Conservation (phyloP, 2,888 invertebrate genomes). For the Microctonus hyperodae region DNA sequence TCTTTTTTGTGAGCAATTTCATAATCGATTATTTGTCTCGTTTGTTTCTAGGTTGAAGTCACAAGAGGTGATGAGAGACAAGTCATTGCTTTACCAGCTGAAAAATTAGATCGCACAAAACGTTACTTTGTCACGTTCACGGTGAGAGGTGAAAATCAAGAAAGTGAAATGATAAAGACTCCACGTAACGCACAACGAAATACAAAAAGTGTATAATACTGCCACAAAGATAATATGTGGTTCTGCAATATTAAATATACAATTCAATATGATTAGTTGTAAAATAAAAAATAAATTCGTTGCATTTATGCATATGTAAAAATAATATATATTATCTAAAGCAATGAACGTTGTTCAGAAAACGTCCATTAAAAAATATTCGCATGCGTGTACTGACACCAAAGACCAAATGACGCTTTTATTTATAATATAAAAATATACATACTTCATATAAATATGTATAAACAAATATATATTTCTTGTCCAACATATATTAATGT, state of each 20-base stretch:
- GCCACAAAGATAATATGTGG: constrained; percentile 13
- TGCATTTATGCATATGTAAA: background rate
- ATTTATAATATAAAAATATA: background rate
- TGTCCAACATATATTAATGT: constrained; percentile 12
- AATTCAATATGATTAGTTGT: background rate
- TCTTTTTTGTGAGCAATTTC: background rate
- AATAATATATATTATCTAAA: background rate
- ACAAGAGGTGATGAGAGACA: constrained; percentile 86
- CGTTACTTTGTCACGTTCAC: constrained; percentile 93
- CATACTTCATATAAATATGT: background rate
- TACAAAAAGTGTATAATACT: constrained; percentile 50
- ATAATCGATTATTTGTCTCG: background rate
- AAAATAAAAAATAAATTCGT: background rate
- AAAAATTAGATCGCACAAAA: constrained; percentile 86
- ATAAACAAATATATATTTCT: background rate
- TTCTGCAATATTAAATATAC: constrained; percentile 3
- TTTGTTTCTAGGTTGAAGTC: constrained; percentile 69
- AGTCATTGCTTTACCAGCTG: constrained; percentile 86
- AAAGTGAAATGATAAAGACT: constrained; percentile 53
- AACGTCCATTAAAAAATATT: no score
- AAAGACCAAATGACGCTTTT: constrained; percentile 9
- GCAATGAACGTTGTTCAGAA: constrained; percentile 11
- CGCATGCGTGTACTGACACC: background rate
- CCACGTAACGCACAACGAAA: constrained; percentile 49
- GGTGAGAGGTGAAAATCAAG: constrained; percentile 76